phyloP scores from a whole-genome alignment of 2,888 invertebrate genomes.

The Drosophila ochracea region DNA sequence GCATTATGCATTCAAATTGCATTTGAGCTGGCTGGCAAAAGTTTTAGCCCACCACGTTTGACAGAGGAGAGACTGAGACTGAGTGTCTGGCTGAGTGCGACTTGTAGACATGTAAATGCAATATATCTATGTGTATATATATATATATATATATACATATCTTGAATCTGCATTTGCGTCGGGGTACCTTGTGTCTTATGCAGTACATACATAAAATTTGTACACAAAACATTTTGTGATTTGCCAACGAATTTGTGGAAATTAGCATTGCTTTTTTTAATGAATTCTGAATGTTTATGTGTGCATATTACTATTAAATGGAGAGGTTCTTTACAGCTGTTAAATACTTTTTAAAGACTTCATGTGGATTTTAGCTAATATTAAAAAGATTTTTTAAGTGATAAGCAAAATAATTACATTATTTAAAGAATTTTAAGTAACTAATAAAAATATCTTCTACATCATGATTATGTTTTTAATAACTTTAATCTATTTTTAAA shows the following conservation, averaged over 20 bases:
- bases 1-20: conserved; percentile 66
- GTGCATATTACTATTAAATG: neutral
- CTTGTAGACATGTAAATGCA: conserved; percentile 52
- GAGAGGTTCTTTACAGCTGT: too few relatives aligned
- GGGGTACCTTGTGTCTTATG: conserved; percentile 17
- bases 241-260: conserved; percentile 51
- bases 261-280: conserved; percentile 40
- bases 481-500: neutral
- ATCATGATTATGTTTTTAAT: neutral
- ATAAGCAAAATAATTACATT: neutral
- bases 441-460: neutral
- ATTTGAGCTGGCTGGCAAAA: conserved; percentile 56
- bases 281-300: conserved; percentile 15
- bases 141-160: conserved; percentile 12
- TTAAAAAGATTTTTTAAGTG: neutral
- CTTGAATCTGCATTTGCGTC: conserved; percentile 31
- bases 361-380: neutral
- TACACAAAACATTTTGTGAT: conserved; percentile 37
- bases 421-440: neutral
- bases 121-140: conserved; percentile 11
- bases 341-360: neutral
- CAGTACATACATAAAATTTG: conserved; percentile 35
- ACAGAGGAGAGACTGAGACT: conserved; percentile 23
- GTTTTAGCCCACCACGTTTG: conserved; percentile 29
- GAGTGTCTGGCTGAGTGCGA: conserved; percentile 43